A percentile compares a stretch with the other conserved stretches of the same genome.
These are phyloP conservation scores for Patiria miniata DNA, from an alignment of 35 echinoderm and acorn worm species.

Conservation along the genomic window DNA sequence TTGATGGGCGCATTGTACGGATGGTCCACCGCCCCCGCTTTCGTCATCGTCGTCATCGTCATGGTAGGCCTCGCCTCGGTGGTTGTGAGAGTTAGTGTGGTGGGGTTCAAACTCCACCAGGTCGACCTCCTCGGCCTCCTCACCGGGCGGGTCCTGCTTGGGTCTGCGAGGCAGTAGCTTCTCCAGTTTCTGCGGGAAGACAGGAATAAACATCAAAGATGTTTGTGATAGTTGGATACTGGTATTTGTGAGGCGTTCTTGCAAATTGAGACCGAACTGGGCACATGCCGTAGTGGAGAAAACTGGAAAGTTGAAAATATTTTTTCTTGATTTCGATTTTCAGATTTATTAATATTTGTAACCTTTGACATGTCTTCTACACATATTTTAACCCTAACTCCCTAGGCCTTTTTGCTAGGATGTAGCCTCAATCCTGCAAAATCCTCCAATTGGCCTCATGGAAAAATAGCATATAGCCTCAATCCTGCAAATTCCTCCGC, in stretches of 20 bases:
- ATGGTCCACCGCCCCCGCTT: conserved; percentile 45
- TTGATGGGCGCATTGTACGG: conserved; percentile 90
- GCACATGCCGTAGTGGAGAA: no score
- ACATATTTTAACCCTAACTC: no score
- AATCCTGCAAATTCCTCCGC: no score
- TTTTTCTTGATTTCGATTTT: not conserved
- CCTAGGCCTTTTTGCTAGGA: no score
- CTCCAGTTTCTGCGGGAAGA: conserved; percentile 55
- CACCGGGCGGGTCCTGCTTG: conserved; percentile 5
- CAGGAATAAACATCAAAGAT: not conserved
- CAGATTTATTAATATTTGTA: no score
- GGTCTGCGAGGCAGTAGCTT: conserved; percentile 58
- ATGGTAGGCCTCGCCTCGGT: conserved; percentile 37
- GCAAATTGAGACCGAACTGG: no score
- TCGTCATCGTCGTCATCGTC: conserved; percentile 75
- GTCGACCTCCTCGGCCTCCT: conserved; percentile 64
- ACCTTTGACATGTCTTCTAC: no score
- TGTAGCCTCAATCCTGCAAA: no score
- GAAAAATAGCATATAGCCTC: no score
- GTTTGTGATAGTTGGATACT: not conserved
- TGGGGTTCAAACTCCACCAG: conserved; percentile 60
- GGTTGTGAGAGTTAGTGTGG: conserved; percentile 1
- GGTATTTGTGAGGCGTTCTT: no score
- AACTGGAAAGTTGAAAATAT: not conserved
- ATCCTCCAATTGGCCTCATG: no score